phyloP scores from a whole-genome alignment of 2,797 vertebrate genomes.

The Graptemys geographica region DNA sequence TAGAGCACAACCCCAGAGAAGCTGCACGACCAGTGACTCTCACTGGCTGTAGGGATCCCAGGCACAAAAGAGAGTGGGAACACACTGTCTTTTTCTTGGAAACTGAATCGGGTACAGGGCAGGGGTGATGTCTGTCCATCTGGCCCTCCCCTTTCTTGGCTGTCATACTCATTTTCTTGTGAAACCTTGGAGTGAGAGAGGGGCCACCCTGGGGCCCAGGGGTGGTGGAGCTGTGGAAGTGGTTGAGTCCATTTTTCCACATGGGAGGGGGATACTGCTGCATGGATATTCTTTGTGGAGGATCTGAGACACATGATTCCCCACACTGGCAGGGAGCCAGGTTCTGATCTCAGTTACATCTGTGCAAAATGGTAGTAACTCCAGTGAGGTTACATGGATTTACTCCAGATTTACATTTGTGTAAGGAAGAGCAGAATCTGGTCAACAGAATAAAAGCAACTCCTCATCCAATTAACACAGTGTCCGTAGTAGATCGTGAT shows the following conservation, averaged over 20 bases:
- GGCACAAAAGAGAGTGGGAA: neutral
- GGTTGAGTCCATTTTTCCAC: neutral
- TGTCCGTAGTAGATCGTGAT: neutral
- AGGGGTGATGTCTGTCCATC: neutral
- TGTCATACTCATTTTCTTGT: neutral
- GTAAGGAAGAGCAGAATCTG: neutral
- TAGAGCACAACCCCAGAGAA: neutral
- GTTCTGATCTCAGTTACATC: neutral
- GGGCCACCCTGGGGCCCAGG: neutral
- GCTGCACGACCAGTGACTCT: neutral
- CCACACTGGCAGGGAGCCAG: neutral
- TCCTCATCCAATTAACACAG: neutral
- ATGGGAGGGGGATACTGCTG: neutral
- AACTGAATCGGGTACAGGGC: neutral
- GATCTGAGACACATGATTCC: neutral
- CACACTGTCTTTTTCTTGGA: neutral
- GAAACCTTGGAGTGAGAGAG: neutral
- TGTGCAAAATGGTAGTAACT: neutral
- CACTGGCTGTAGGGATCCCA: neutral
- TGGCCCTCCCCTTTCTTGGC: neutral
- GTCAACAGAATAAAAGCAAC: neutral
- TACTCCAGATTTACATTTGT: neutral
- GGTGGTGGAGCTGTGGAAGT: neutral
- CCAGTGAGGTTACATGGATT: neutral
- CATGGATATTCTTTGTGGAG: neutral